A percentile compares a stretch with the other conserved stretches of the same genome.
Evolutionary conservation across 2,888 invertebrate species (phyloP).

Genomic region (Melangyna quadrimaculata): DNA sequence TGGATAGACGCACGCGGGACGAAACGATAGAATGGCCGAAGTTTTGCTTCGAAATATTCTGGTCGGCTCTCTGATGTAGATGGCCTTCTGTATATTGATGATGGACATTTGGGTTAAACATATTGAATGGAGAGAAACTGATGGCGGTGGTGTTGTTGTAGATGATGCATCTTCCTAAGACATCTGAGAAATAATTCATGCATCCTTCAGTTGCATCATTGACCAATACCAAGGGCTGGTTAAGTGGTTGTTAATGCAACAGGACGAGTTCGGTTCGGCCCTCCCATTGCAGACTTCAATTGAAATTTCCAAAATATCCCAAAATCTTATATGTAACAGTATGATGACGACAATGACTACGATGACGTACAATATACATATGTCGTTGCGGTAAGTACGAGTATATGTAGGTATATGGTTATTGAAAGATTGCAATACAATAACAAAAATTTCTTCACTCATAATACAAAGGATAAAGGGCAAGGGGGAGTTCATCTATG

Average conservation of each 20-base stretch:
- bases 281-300: conserved; percentile 45
- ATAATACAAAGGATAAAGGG: neutral
- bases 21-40: neutral
- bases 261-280: conserved; percentile 19
- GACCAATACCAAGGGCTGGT: conserved; percentile 22
- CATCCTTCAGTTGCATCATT: conserved; percentile 64
- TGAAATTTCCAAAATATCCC: conserved; percentile 53
- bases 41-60: neutral
- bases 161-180: conserved; percentile 52
- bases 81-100: conserved; percentile 18
- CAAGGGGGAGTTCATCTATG: neutral
- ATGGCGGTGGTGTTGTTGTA: neutral
- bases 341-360: neutral
- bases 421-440: conserved; percentile 53
- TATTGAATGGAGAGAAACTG: conserved; percentile 41
- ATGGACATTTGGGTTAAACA: conserved; percentile 57
- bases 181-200: conserved; percentile 65
- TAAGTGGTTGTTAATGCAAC: conserved; percentile 61
- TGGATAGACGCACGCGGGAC: neutral
- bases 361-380: neutral
- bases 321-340: too few species aligned
- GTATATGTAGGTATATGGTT: too few species aligned
- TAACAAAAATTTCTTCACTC: conserved; percentile 43
- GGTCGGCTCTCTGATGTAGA: neutral
- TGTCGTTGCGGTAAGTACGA: neutral